Percentiles rank a stretch among this genome's conserved stretches.
These are phyloP conservation scores for Ardeotis arabs DNA, from an alignment of 2,113 vertebrate species.

Conservation along the genomic window DNA sequence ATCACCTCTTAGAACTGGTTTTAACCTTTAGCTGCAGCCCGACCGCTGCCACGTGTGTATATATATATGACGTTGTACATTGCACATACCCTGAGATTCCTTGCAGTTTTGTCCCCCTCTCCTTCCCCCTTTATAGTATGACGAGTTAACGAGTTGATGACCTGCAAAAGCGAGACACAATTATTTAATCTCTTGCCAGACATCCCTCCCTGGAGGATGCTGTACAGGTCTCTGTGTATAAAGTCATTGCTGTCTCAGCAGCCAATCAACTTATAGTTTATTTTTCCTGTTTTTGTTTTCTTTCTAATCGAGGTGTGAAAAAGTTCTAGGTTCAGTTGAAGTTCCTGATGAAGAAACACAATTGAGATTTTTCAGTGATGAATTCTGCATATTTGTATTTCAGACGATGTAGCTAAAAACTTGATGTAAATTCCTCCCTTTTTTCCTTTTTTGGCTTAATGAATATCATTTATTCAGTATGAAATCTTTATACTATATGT, in stretches of 20 bases:
- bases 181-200: slow-evolving; percentile 89
- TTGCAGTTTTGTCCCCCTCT: slow-evolving; percentile 87
- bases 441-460: slow-evolving; percentile 99
- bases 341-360: slow-evolving; percentile 99
- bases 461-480: slow-evolving; percentile 99
- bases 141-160: slow-evolving; percentile 86
- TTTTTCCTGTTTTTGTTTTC: slow-evolving; percentile 83
- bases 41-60: slow-evolving; percentile 97
- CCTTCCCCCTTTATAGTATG: slow-evolving; percentile 80
- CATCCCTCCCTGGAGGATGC: slow-evolving; percentile 82
- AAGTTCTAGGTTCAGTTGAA: slow-evolving; percentile 91
- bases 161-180: slow-evolving; percentile 86
- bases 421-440: slow-evolving; percentile 99
- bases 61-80: slow-evolving; percentile 99
- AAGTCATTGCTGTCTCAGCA: slow-evolving; percentile 90
- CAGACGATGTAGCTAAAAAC: slow-evolving; percentile 99
- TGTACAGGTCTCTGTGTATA: slow-evolving; percentile 88
- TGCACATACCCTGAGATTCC: slow-evolving; percentile 90
- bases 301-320: slow-evolving; percentile 92
- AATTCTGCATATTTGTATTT: slow-evolving; percentile 99
- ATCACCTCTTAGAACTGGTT: slow-evolving; percentile 99
- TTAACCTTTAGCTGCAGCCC: slow-evolving; percentile 96
- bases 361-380: slow-evolving; percentile 98
- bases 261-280: slow-evolving; percentile 88
- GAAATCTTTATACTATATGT: slow-evolving; percentile 99